Conservation (phyloP, 2,797 vertebrate genomes). For the Pelochelys cantorii region DNA sequence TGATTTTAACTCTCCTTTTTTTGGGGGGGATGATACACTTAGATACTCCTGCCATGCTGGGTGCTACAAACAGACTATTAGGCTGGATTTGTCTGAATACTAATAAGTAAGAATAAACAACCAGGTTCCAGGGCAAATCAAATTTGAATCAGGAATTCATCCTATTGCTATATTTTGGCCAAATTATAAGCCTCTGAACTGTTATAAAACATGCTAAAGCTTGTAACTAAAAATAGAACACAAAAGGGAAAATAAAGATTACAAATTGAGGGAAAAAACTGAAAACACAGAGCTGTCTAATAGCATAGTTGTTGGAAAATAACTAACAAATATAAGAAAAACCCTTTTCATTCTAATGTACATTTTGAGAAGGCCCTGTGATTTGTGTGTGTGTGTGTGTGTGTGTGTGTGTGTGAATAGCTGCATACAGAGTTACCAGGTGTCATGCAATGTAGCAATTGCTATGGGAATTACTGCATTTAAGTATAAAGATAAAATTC, state of each 20-base stretch:
- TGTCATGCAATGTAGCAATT: background rate
- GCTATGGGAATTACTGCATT: conserved; percentile 9
- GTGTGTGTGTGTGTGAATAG: background rate
- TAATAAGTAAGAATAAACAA: conserved; percentile 1
- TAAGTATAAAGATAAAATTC: background rate
- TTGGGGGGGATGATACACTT: background rate
- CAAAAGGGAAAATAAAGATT: background rate
- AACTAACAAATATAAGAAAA: background rate
- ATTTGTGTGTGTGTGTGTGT: background rate
- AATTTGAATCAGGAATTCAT: background rate
- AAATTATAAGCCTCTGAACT: background rate
- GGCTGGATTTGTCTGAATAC: background rate
- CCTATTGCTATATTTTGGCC: background rate
- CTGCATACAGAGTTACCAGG: background rate
- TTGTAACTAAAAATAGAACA: background rate
- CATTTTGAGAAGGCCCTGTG: background rate
- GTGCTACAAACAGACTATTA: background rate
- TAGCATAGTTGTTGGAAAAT: background rate
- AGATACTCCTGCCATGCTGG: rapidly evolving
- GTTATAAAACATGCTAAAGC: background rate
- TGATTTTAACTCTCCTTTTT: background rate
- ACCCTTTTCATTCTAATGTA: background rate
- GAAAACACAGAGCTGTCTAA: background rate
- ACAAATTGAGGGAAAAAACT: conserved; percentile 1
- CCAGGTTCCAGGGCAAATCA: background rate